These are phyloP conservation scores for Mactromeris polynyma DNA, from an alignment of 2,888 invertebrate genomes.

Conservation along the genomic window DNA sequence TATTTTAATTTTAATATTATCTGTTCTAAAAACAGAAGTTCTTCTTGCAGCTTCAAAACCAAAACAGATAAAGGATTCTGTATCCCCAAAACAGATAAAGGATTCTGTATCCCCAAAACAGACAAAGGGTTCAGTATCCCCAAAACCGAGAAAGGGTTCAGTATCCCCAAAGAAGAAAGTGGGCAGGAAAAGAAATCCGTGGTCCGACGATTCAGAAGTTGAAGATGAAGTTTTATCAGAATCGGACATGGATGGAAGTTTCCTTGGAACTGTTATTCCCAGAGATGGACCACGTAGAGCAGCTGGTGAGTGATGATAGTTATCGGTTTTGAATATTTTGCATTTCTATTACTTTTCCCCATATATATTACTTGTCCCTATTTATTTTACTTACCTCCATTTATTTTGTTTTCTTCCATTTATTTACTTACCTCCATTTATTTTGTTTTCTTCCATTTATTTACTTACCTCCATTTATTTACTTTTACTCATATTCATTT, in stretches of 20 bases:
- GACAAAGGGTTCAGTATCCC: constrained; percentile 20
- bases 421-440: too few species aligned
- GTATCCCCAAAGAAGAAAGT: constrained; percentile 70
- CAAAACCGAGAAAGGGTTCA: constrained; percentile 70
- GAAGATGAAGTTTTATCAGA: constrained; percentile 58
- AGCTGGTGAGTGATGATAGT: constrained; percentile 6
- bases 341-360: too few species aligned
- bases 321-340: too few species aligned
- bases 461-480: too few species aligned
- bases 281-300: constrained; percentile 30
- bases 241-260: constrained; percentile 73
- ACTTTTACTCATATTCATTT: too few species aligned
- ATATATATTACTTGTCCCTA: too few species aligned
- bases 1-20: too few species aligned
- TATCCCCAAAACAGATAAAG: constrained; percentile 26
- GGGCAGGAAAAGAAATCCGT: constrained; percentile 86
- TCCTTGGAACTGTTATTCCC: constrained; percentile 58
- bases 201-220: constrained; percentile 82
- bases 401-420: too few species aligned
- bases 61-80: constrained; percentile 42
- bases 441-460: too few species aligned
- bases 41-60: constrained; percentile 16
- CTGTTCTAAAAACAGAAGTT: too few species aligned
- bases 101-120: background rate
- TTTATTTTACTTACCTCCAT: too few species aligned